phyloP scores from a whole-genome alignment of 92 coral and sea anemone genomes.

The Paragorgia papillata region DNA sequence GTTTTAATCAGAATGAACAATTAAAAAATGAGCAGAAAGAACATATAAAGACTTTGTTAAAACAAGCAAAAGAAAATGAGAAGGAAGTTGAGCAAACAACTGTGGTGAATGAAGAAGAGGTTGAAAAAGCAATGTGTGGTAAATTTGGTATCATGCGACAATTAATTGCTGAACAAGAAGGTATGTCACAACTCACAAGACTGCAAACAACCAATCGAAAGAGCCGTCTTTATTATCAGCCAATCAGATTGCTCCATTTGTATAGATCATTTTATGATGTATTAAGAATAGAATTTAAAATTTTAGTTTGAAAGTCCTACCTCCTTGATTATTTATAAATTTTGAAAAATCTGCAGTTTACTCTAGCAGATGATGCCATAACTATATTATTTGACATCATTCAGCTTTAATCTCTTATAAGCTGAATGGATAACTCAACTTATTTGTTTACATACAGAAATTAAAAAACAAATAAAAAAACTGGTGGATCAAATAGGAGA shows the following conservation, averaged over 20 bases:
- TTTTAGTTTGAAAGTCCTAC: no score
- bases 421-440: no score
- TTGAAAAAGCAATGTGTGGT: constrained; percentile 71
- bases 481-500: constrained; percentile 74
- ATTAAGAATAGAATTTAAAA: no score
- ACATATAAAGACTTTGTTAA: constrained; percentile 88
- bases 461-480: constrained; percentile 58
- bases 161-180: constrained; percentile 69
- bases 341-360: no score
- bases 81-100: constrained; percentile 88
- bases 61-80: constrained; percentile 93
- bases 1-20: constrained; percentile 83
- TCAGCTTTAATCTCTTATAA: no score
- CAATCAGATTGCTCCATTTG: neutral
- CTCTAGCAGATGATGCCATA: no score
- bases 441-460: constrained; percentile 44
- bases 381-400: no score
- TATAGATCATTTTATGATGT: no score
- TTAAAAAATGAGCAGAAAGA: constrained; percentile 85
- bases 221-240: no score
- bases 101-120: constrained; percentile 89
- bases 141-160: constrained; percentile 75
- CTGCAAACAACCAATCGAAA: no score
- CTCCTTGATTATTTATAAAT: no score
- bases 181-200: no score